Evolutionary conservation across 2,888 invertebrate genomes (phyloP), one percentile per base, ranked within the genome.

Genomic region (Thecophora atra): DNA sequence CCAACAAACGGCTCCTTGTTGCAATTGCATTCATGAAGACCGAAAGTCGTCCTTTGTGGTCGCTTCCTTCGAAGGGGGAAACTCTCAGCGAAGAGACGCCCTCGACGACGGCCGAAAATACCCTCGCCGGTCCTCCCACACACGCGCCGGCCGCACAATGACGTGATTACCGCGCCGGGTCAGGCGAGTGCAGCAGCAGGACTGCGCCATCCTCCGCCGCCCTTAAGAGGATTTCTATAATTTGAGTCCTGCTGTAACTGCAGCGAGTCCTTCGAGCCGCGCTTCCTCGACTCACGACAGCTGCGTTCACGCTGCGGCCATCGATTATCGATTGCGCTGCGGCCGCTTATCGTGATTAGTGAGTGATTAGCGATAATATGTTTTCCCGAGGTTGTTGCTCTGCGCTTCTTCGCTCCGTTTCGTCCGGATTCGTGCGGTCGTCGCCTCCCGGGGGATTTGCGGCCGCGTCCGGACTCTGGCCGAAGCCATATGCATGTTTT

Each of bases 181-280:
- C 67, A 72, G 17, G 24, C 58, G 71, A 21, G 58, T 63, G 44
- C 72, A 70, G 72, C 72, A 66, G 8, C 64, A 64, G 17, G 17
- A 47, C 47, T 47, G 47, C 47, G 17, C 11, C 47, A 58, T 24
- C 58, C 26, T 28, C 28, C 15, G 17, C 13, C 28, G 58, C 21
- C 26, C 15, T 24, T 58, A 58, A 58, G 58, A 7, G 58, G 58
- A 58, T 58, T 58, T 58, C 58, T 24, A 58, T 58, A 58, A 58
- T 58, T 58, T 58, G 58, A 28, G 13, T 58, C 17, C 28, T 28
- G 26, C 28, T 58, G 26, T 58, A 15, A 24, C 24, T 58, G 26
- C 47, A 17, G 17, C 15, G 11, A 47, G 13, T 58, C 26, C 26
- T 28, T 13, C 28, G 47, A 28, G 58, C 15, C 3, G 26, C 7